phyloP scores from a whole-genome alignment of 2,888 invertebrate species.

The Drosophila borborema region DNA sequence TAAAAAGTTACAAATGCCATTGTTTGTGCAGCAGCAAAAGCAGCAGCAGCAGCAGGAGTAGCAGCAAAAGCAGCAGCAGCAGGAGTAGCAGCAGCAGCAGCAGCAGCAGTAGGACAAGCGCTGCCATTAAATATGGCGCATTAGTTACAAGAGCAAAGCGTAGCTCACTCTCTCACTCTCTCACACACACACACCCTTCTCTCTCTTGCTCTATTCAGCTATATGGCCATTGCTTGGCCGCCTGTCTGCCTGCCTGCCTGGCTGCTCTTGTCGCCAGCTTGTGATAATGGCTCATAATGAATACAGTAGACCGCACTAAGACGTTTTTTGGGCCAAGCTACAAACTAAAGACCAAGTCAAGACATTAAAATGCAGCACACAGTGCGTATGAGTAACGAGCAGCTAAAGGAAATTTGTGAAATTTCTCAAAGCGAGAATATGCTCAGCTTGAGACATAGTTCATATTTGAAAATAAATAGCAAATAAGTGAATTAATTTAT shows the following conservation, averaged over 20 bases:
- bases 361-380: constrained; percentile 59
- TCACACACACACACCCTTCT: background rate
- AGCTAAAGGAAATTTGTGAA: background rate
- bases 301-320: constrained; percentile 73
- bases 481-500: too few relatives aligned
- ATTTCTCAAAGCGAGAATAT: background rate
- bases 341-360: constrained; percentile 33
- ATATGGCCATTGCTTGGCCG: constrained; percentile 4
- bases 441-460: background rate
- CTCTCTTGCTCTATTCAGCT: background rate
- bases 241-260: background rate
- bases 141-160: constrained; percentile 76
- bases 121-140: constrained; percentile 73
- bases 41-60: constrained; percentile 1
- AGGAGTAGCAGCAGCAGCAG: constrained; percentile 16
- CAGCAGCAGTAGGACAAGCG: constrained; percentile 33
- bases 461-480: background rate
- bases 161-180: constrained; percentile 11
- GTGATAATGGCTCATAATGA: constrained; percentile 81
- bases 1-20: constrained; percentile 69
- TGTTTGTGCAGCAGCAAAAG: constrained; percentile 59
- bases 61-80: constrained; percentile 24
- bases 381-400: constrained; percentile 49
- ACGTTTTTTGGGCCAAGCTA: constrained; percentile 38
- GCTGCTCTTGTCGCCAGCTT: constrained; percentile 72